Conservation (phyloP, 1,140 invertebrate species). For the Drosophila auraria region DNA sequence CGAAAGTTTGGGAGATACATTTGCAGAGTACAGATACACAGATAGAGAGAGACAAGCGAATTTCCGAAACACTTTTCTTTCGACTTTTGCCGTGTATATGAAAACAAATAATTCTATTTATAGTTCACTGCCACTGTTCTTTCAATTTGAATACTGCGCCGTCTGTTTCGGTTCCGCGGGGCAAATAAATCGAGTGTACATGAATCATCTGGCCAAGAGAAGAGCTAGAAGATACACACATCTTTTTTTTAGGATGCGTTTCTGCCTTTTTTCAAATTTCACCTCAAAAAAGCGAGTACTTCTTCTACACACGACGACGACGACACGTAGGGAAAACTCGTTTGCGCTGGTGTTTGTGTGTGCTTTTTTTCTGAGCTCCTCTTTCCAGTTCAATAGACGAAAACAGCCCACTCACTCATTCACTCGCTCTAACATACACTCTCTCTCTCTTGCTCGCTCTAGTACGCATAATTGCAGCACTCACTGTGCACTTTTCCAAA, state of each 20-base stretch:
- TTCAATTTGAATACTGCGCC: slow-evolving; percentile 70
- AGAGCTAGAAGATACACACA: slow-evolving; percentile 47
- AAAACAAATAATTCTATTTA: slow-evolving; percentile 82
- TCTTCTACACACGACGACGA: slow-evolving; percentile 24
- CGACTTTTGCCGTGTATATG: slow-evolving; percentile 71
- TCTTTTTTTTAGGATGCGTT: slow-evolving; percentile 53
- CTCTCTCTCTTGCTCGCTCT: slow-evolving; percentile 13
- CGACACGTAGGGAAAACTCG: slow-evolving; percentile 62
- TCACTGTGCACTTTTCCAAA: slow-evolving; percentile 82
- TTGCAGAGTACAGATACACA: slow-evolving; percentile 3
- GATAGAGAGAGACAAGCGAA: slow-evolving; percentile 22
- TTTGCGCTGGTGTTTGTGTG: slow-evolving; percentile 47
- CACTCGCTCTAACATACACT: slow-evolving; percentile 1
- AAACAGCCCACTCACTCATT: slow-evolving; percentile 45
- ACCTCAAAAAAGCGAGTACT: slow-evolving; percentile 72
- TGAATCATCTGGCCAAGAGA: slow-evolving; percentile 66
- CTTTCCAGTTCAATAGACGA: slow-evolving; percentile 71
- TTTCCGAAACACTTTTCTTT: slow-evolving; percentile 61
- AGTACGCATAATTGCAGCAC: slow-evolving; percentile 47
- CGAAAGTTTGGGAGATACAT: slow-evolving; percentile 42
- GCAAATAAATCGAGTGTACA: slow-evolving; percentile 53
- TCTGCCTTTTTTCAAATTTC: slow-evolving; percentile 72
- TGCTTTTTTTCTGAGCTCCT: slow-evolving; percentile 60
- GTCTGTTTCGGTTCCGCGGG: slow-evolving; percentile 45
- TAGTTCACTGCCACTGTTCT: slow-evolving; percentile 83